phyloP scores from a whole-genome alignment of 2,797 vertebrate genomes.

The Thripadectes ignobilis region DNA sequence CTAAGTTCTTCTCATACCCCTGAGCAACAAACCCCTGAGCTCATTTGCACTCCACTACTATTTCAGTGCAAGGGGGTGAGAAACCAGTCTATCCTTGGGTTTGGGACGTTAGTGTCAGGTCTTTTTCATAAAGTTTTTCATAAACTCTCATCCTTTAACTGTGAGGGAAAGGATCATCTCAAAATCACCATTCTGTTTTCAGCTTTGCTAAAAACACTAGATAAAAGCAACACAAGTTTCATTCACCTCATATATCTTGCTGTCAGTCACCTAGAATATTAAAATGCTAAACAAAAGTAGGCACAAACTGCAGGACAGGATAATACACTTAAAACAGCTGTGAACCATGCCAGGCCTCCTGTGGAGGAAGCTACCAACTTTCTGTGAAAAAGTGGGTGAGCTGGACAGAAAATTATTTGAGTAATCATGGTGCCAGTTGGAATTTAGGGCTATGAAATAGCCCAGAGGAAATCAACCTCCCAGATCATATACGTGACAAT shows the following conservation, averaged over 20 bases:
- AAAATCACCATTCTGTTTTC: neutral
- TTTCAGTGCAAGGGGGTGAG: neutral
- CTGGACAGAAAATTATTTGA: neutral
- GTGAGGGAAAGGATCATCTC: neutral
- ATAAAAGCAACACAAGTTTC: neutral
- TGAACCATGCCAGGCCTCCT: neutral
- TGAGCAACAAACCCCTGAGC: neutral
- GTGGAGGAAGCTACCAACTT: neutral
- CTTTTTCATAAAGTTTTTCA: neutral
- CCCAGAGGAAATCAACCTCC: neutral
- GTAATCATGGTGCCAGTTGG: neutral
- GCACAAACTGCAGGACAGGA: neutral
- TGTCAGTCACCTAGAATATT: neutral
- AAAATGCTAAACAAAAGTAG: neutral
- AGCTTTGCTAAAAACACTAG: neutral
- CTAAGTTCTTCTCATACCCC: neutral
- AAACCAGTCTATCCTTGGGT: neutral
- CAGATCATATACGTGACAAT: rapidly evolving
- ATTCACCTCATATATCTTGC: neutral
- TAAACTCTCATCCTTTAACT: neutral
- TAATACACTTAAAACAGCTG: neutral
- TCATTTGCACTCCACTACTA: neutral
- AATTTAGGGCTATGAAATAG: neutral
- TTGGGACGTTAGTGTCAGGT: neutral
- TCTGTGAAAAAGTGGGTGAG: neutral